Base-by-base conservation (phyloP, 2,888 invertebrate genomes). In the Linnaemya tessellans region DNA sequence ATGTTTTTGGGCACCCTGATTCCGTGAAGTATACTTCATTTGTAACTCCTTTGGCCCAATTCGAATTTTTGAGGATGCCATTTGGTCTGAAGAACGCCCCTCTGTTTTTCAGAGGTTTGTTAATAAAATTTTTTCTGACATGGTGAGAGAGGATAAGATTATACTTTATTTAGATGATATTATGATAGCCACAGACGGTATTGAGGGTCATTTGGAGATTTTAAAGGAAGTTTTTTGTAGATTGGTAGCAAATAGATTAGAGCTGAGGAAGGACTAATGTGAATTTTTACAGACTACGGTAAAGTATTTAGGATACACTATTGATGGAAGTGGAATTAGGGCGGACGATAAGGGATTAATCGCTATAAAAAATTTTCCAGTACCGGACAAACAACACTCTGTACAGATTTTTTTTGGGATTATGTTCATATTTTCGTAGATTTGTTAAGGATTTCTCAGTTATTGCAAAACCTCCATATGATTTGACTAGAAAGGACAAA, bases 161-260 rank as follows among this genome's bases (percentile, higher is more conserved):
- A 43, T 71, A 43, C 25, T 84, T n/a, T 87, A 87, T 67, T 62
- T 84, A 35, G 83, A 87, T 35, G 80, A 84, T 13, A 83, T 87
- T 11, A 80, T 84, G 80, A 79, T 87, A 58, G 83, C 84, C 0
- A 82, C 80, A 7, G 38, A n/a, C 1, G 49, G 8, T 30, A 49
- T 65, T 35, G 73, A 80, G 1, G 79, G 75, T 18, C 70, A 84
- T 79, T 38, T 80, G 9, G 13, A 18, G 3, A 70, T 82, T 51
- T 60, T 86, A 11, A 8, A 35, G 5, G 77, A 80, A 20, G 80
- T 80, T 18, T 78, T 86, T 22, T 8, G 8, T n/a, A 41, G 67
- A n/a, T 15, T 84, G 13, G 62, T 70, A 13, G 22, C 51, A 2
- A 79, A 79, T 41, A 70, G 43, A 1, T 51, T 87, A 7, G 70